Conservation (phyloP, 2,888 invertebrate genomes). For the Brachypterus glaber region DNA sequence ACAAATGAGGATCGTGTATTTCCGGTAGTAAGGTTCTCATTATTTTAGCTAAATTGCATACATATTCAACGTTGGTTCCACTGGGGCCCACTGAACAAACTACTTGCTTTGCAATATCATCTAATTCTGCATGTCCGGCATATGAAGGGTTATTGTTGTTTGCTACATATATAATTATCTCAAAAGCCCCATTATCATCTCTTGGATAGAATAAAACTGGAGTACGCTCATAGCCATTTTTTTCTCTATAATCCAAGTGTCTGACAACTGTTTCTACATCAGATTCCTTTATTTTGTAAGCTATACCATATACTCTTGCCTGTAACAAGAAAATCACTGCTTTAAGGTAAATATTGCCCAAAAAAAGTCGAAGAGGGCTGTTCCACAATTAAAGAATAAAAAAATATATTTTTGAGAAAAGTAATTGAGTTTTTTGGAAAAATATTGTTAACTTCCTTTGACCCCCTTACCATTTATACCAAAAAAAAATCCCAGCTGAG, state of each 20-base stretch:
- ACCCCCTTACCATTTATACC: too few relatives aligned
- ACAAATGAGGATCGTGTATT: conserved; percentile 67
- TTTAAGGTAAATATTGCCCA: not conserved
- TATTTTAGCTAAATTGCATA: conserved; percentile 71
- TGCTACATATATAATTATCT: conserved; percentile 73
- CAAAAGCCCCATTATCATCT: conserved; percentile 46
- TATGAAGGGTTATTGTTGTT: conserved; percentile 62
- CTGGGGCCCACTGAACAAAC: conserved; percentile 67
- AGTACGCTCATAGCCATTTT: conserved; percentile 78
- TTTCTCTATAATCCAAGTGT: conserved; percentile 84
- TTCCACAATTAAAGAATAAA: too few relatives aligned
- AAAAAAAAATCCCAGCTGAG: not conserved
- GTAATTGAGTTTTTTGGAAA: too few relatives aligned
- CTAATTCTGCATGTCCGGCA: conserved; percentile 64
- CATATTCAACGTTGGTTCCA: conserved; percentile 85
- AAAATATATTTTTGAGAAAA: too few relatives aligned
- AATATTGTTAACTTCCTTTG: too few relatives aligned
- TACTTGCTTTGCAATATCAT: conserved; percentile 74
- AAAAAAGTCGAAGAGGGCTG: too few relatives aligned
- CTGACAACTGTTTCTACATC: conserved; percentile 61
- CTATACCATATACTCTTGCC: conserved; percentile 81
- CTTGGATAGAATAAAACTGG: conserved; percentile 63
- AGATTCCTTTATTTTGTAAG: conserved; percentile 70
- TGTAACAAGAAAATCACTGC: too few relatives aligned
- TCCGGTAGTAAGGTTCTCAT: conserved; percentile 68